Base-by-base conservation (phyloP, 2,113 vertebrate species). In the Odobenus rosmarus region DNA sequence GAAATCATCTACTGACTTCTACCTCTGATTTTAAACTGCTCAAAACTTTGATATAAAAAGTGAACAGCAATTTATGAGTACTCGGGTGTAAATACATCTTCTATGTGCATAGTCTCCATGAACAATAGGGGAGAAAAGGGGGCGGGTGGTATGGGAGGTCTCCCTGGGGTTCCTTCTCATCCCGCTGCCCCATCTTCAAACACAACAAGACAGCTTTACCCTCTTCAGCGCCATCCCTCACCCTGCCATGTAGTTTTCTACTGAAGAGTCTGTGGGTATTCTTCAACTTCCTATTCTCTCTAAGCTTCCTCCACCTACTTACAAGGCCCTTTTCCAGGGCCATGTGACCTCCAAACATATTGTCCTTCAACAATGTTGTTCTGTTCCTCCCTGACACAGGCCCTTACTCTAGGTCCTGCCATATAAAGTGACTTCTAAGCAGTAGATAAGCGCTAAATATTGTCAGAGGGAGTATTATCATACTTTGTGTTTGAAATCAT, bases 401-500 rank as follows among this genome's bases (percentile, higher is more conserved):
- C 53, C 46, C 33, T 42, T 33, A 39, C 5, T 39, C 74, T 88
- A 6, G 23, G 28, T 80, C 76, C 62, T 42, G 21, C 62, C 81
- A 64, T 5, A 33, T 81, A 61, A 96, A 92, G 88, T 88, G 84
- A 89, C 62, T 85, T 55, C 80, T 90, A 87, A 84, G 80, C 95
- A 82, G 53, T 18, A 76, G 95, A 90, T 96, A 97, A 97, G 95
- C 51, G 26, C 5, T 46, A 93, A 92, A 76, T 71, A 71, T 64
- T 90, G 92, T 93, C 87, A 71, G 76, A 89, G n/a, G 57, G 55
- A 83, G 62, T 74, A 81, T 81, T 95, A 92, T 83, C 79, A 53
- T 39, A 76, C 85, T 81, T 72, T 71, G 80, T 95, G 64, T 77
- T 97, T 96, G 64, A 97, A 96, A 97, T 97, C 87, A 88, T 96